Conservation (phyloP, 2,888 invertebrate genomes). For the Watsonalla binaria region DNA sequence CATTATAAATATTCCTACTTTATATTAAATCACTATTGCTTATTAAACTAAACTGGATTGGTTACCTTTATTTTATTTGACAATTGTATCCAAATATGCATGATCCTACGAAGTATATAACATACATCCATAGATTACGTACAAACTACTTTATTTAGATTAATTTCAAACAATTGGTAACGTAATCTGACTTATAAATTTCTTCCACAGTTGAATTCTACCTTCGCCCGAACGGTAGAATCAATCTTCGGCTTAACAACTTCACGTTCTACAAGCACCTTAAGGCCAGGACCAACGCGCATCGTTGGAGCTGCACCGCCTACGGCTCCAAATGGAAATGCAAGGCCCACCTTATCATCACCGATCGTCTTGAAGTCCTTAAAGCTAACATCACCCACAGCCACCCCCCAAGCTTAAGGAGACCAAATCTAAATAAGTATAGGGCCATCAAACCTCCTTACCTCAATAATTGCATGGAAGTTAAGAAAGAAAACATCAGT, state of each 20-base stretch:
- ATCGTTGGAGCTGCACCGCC: conserved; percentile 67
- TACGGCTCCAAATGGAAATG: conserved; percentile 66
- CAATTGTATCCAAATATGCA: too few relatives aligned
- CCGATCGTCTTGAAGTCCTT: conserved; percentile 57
- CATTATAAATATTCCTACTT: neutral
- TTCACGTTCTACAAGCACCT: conserved; percentile 67
- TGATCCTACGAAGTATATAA: neutral
- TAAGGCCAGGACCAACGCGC: conserved; percentile 56
- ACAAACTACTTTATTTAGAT: too few relatives aligned
- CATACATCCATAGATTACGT: neutral
- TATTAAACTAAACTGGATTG: neutral
- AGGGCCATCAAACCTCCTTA: neutral
- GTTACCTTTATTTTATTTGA: neutral
- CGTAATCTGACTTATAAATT: neutral
- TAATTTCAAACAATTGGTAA: neutral
- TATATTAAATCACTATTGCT: neutral
- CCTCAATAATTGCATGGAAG: conserved; percentile 11
- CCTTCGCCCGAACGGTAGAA: conserved; percentile 59
- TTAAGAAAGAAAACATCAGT: conserved; percentile 15
- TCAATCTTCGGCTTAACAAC: conserved; percentile 63
- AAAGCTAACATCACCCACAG: conserved; percentile 57
- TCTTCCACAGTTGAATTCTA: conserved; percentile 51
- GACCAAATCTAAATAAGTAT: conserved; percentile 15
- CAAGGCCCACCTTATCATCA: conserved; percentile 63
- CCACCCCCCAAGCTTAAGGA: conserved; percentile 48